phyloP scores from a whole-genome alignment of 2,113 vertebrate species.

The Mormyrus iriodes region DNA sequence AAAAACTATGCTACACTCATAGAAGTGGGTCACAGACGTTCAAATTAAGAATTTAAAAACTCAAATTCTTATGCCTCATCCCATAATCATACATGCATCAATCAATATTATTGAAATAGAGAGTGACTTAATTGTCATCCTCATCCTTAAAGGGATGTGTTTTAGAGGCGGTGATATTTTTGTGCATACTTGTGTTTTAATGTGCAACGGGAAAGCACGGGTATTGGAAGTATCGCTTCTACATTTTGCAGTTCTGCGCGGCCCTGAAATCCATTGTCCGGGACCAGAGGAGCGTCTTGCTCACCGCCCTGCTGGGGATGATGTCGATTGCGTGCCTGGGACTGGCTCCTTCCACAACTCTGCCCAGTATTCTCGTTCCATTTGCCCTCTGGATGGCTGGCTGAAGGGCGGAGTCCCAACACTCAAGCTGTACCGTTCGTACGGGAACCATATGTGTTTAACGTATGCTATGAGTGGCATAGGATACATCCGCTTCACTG shows the following conservation, averaged over 20 bases:
- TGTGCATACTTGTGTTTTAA: neutral
- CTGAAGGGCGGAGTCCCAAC: conserved; percentile 37
- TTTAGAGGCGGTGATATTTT: neutral
- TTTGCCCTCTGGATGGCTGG: conserved; percentile 90
- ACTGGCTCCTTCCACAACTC: conserved; percentile 67
- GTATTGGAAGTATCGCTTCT: neutral
- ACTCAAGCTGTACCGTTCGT: too few species aligned
- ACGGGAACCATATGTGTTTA: neutral
- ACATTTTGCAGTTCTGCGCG: conserved; percentile 74
- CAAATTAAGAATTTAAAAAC: neutral
- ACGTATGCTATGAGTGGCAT: neutral
- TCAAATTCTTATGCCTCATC: neutral
- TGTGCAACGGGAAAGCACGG: neutral
- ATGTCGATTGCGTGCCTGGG: conserved; percentile 71
- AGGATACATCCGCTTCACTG: neutral
- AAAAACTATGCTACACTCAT: neutral
- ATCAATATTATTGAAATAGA: neutral
- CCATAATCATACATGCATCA: neutral
- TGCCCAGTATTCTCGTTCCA: conserved; percentile 78
- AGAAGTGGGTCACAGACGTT: neutral
- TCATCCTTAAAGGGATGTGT: neutral
- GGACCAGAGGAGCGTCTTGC: conserved; percentile 80
- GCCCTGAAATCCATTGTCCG: conserved; percentile 79
- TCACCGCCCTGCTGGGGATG: conserved; percentile 69
- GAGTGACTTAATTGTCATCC: too few species aligned